A percentile compares a stretch with the other conserved stretches of the same genome.
Conservation (phyloP, 2,113 vertebrate genomes). For the Podilymbus podiceps region DNA sequence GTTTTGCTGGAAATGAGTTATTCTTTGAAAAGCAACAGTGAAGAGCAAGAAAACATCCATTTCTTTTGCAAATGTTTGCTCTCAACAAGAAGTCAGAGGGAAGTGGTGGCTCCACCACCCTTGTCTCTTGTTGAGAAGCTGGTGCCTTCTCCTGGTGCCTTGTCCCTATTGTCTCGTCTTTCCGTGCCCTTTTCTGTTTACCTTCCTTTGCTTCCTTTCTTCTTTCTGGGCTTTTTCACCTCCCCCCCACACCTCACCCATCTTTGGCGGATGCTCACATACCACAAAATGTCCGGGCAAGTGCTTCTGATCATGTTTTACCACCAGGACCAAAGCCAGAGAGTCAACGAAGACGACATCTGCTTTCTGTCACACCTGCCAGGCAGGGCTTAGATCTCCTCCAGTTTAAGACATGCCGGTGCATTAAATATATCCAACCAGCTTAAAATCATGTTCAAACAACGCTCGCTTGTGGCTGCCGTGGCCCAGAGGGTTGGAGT, state of each 20-base stretch:
- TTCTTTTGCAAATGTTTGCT: neutral
- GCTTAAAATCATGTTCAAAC: neutral
- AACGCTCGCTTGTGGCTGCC: neutral
- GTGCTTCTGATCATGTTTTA: neutral
- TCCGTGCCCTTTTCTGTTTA: neutral
- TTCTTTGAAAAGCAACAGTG: neutral
- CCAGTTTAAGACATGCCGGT: neutral
- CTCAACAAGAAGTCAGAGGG: neutral
- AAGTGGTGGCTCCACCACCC: rapidly evolving
- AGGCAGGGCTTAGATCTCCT: neutral
- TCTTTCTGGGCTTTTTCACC: neutral
- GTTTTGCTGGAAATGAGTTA: neutral
- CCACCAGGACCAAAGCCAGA: neutral
- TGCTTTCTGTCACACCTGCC: conserved; percentile 45
- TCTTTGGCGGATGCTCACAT: neutral
- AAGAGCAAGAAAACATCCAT: neutral
- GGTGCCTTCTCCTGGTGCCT: neutral
- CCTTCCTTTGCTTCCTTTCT: neutral
- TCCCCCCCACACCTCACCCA: neutral
- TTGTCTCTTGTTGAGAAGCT: neutral
- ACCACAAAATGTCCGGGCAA: neutral
- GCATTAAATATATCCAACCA: conserved; percentile 3
- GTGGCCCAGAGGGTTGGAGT: neutral
- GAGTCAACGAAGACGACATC: neutral
- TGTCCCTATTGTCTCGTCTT: rapidly evolving